Percentiles rank a stretch among this genome's conserved stretches.
Evolutionary conservation across 2,113 vertebrate genomes (phyloP).

Genomic region (Sialia sialis): DNA sequence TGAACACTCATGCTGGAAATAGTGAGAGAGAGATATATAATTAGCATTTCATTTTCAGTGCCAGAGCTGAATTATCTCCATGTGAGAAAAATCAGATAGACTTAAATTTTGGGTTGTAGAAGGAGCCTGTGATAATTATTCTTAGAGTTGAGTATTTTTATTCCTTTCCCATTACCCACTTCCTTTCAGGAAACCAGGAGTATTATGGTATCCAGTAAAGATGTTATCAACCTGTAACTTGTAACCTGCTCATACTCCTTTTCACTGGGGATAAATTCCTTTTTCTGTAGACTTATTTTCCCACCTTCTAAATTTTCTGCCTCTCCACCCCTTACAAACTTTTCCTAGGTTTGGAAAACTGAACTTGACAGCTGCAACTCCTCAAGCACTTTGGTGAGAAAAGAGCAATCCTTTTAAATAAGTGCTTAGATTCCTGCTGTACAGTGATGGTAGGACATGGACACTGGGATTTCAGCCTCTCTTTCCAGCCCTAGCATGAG

Average conservation of each 20-base stretch:
- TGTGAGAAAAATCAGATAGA: neutral
- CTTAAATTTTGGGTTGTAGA: constrained; percentile 1
- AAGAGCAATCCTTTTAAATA: neutral
- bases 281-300: neutral
- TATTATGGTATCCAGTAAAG: neutral
- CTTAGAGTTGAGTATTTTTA: neutral
- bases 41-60: constrained; percentile 9
- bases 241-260: neutral
- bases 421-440: neutral
- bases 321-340: neutral
- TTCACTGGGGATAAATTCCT: neutral
- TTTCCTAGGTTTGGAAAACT: neutral
- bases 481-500: neutral
- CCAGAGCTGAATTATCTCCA: constrained; percentile 2
- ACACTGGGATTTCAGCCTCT: neutral
- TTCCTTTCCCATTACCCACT: neutral
- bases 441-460: neutral
- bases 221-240: neutral
- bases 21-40: neutral
- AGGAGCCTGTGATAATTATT: neutral
- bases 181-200: neutral
- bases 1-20: neutral
- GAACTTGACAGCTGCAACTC: neutral
- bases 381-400: neutral
- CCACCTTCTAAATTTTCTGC: neutral